Evolutionary conservation across 1,140 invertebrate genomes (phyloP), one percentile per base, ranked within the genome.

Genomic region (Macrotrachela quadricornifera): DNA sequence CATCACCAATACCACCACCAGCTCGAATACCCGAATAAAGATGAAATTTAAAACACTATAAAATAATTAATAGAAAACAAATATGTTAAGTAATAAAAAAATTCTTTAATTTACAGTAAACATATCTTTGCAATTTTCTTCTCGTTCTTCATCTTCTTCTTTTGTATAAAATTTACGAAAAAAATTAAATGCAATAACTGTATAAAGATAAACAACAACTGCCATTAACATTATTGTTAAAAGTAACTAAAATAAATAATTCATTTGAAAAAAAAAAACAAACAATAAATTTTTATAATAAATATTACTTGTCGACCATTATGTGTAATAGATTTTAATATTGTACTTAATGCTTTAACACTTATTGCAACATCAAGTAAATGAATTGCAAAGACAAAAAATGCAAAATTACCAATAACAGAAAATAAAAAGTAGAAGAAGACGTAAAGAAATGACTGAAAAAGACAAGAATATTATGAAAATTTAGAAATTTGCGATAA

Each of bases 141-240:
- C 66, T 40, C 86, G 78, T 17, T 66, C 68, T 63, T 84, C 80
- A 54, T 96, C 90, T 61, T 97, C 92, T 65, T 94, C 91, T 68
- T 90, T 84, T 13, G 96, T 82, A 67, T 99, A 99, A 72, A 97
- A 99, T 71, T 96, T 95, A 38, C 94, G 77, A 78, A 99, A 99
- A 80, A 99, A 99, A 72, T 97, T 99, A 74, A 99, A 99, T 6
- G 92, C 94, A 57, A 99, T 83, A 6, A 99, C 94, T 13, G 94
- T 97, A 71, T 99, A 99, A 62, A 99, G 87, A 67, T 97, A 99
- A 9, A 99, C 92, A 14, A 99, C 80, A 65, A 99, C 95, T 9
- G 85, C 90, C 2, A 95, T 76, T 64, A 99, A 68, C 84, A 96
- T 91, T 46, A 97, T 87, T 1, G 94, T 99, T 58, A 99, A 73